Percentiles rank a stretch among this genome's conserved stretches.
Evolutionary conservation across 2,797 vertebrate species (phyloP).

Genomic region (Diplodus puntazzo): DNA sequence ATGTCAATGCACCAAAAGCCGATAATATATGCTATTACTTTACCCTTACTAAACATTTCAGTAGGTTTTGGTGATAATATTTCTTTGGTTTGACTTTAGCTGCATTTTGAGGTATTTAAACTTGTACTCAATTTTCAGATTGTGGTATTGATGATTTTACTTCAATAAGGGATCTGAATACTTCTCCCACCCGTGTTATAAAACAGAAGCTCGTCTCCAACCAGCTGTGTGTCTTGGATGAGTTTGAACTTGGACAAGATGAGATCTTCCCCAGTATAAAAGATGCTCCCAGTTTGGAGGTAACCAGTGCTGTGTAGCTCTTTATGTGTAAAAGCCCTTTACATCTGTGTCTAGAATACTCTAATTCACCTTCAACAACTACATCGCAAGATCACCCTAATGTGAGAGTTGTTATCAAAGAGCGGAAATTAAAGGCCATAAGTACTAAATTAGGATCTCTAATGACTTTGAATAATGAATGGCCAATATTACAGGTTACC

Average conservation of each 20-base stretch:
- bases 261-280: constrained; percentile 49
- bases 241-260: constrained; percentile 41
- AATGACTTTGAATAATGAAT: not conserved
- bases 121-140: not conserved
- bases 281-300: constrained; percentile 67
- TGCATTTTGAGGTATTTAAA: too few species aligned
- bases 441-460: not conserved
- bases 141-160: not conserved
- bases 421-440: not conserved
- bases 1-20: not conserved
- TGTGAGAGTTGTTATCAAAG: not conserved
- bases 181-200: not conserved
- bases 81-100: too few species aligned
- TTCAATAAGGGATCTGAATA: not conserved
- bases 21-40: not conserved
- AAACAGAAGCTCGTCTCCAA: constrained; percentile 35
- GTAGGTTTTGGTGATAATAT: not conserved
- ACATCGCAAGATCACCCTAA: not conserved
- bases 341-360: not conserved
- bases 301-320: constrained; percentile 42
- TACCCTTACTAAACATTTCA: not conserved
- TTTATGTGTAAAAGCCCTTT: not conserved
- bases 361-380: not conserved
- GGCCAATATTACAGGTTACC: not conserved
- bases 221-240: constrained; percentile 58